phyloP scores from a whole-genome alignment of 1,140 invertebrate species.

The Pristionchus pacificus region DNA sequence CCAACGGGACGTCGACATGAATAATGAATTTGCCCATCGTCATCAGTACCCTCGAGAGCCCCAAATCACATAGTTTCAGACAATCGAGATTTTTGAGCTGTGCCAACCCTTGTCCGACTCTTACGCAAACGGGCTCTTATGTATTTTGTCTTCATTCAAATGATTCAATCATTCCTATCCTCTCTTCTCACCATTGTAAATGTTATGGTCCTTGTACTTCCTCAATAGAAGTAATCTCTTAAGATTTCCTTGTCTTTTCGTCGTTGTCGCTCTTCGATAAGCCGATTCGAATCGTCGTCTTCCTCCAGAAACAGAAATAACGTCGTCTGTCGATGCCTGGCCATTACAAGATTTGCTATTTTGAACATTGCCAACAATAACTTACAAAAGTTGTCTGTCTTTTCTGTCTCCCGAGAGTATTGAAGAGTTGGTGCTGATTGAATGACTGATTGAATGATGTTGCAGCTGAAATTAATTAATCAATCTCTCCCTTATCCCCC shows the following conservation, averaged over 20 bases:
- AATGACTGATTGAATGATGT: too few relatives aligned
- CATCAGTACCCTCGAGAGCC: too few relatives aligned
- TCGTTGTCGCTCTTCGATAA: constrained; percentile 1
- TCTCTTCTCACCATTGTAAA: constrained; percentile 49
- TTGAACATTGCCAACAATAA: constrained; percentile 3
- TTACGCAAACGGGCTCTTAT: too few relatives aligned
- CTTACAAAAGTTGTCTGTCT: background rate
- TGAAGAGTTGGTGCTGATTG: background rate
- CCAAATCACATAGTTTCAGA: too few relatives aligned
- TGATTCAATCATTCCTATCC: constrained; percentile 25
- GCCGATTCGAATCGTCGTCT: constrained; percentile 2
- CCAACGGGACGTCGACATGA: too few relatives aligned
- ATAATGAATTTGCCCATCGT: too few relatives aligned
- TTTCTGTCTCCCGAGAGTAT: background rate
- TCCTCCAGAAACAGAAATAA: background rate
- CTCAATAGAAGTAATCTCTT: constrained; percentile 66
- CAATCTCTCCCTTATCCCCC: constrained; percentile 12
- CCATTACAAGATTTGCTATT: background rate
- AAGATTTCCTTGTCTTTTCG: constrained; percentile 42
- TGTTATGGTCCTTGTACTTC: constrained; percentile 62
- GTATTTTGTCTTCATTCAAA: constrained; percentile 13
- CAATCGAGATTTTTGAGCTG: too few relatives aligned
- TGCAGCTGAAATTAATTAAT: too few relatives aligned
- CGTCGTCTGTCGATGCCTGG: background rate
- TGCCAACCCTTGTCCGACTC: too few relatives aligned